Conservation (phyloP, 2,888 invertebrate species). For the Ethmia dodecea region DNA sequence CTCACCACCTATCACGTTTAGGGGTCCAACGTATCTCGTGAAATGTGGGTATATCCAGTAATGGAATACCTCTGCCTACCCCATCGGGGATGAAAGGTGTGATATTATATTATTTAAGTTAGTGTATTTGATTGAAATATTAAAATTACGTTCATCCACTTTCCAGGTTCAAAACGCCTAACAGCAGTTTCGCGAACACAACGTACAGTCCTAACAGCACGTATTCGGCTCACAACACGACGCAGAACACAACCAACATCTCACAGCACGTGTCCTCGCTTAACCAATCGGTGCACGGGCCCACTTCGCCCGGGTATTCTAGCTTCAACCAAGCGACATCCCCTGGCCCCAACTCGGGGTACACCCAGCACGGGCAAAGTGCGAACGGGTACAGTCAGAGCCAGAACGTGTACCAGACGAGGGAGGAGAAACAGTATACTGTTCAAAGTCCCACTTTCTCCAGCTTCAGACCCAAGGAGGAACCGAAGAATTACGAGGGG, state of each 20-base stretch:
- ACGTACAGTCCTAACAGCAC: constrained; percentile 68
- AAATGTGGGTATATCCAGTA: too few relatives aligned
- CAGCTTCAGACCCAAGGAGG: constrained; percentile 62
- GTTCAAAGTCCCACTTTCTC: constrained; percentile 59
- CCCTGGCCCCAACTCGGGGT: constrained; percentile 1
- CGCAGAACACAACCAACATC: constrained; percentile 28
- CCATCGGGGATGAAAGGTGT: too few relatives aligned
- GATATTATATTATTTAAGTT: too few relatives aligned
- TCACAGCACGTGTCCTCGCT: constrained; percentile 44
- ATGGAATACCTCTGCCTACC: too few relatives aligned
- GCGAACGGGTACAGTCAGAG: constrained; percentile 27
- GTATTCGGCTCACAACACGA: constrained; percentile 39
- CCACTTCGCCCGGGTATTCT: constrained; percentile 18
- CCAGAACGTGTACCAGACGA: constrained; percentile 25
- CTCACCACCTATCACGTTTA: too few relatives aligned
- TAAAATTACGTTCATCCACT: too few relatives aligned
- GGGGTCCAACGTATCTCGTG: too few relatives aligned
- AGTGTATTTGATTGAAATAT: too few relatives aligned
- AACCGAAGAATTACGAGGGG: constrained; percentile 79
- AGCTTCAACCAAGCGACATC: neutral
- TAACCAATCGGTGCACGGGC: constrained; percentile 48
- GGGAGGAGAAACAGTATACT: constrained; percentile 48
- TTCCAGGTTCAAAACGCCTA: constrained; percentile 57
- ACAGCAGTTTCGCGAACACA: constrained; percentile 62
- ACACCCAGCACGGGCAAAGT: constrained; percentile 24